phyloP scores from a whole-genome alignment of 2,888 invertebrate genomes.

The Macrophya annulata region DNA sequence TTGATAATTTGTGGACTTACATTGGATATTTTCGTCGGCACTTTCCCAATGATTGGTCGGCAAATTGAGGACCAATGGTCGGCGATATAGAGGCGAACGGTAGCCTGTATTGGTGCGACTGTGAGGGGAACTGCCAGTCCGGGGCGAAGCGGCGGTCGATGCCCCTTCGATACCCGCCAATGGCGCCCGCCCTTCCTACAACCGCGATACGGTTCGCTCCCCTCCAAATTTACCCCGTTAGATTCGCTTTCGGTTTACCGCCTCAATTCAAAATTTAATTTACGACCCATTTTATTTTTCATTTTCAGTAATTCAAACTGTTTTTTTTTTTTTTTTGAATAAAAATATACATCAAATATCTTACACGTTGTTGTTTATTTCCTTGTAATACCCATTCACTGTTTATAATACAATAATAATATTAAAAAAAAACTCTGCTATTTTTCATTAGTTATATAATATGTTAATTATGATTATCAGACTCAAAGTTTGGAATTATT shows the following conservation, averaged over 20 bases:
- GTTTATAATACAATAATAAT: too few species aligned
- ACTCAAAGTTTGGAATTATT: background rate
- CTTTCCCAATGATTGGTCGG: conserved; percentile 95
- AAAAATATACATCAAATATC: background rate
- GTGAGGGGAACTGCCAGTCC: conserved; percentile 78
- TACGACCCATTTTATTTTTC: background rate
- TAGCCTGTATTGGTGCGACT: conserved; percentile 89
- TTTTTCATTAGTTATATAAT: background rate
- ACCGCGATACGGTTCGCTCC: conserved; percentile 45
- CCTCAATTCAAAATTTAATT: background rate
- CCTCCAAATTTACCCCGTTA: conserved; percentile 16
- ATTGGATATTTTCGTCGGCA: conserved; percentile 87
- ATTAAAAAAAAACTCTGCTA: too few species aligned
- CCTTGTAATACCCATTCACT: too few species aligned
- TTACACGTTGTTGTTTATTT: background rate
- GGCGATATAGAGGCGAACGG: conserved; percentile 85
- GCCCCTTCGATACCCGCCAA: conserved; percentile 63
- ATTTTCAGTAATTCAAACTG: too few species aligned
- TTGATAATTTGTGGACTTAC: conserved; percentile 89
- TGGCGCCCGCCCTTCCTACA: conserved; percentile 54
- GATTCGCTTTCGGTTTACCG: background rate
- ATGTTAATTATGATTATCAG: background rate
- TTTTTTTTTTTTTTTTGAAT: background rate
- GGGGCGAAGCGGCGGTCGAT: conserved; percentile 72
- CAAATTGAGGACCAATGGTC: conserved; percentile 92